phyloP scores from a whole-genome alignment of 2,888 invertebrate genomes.

The Augiades crinisus region DNA sequence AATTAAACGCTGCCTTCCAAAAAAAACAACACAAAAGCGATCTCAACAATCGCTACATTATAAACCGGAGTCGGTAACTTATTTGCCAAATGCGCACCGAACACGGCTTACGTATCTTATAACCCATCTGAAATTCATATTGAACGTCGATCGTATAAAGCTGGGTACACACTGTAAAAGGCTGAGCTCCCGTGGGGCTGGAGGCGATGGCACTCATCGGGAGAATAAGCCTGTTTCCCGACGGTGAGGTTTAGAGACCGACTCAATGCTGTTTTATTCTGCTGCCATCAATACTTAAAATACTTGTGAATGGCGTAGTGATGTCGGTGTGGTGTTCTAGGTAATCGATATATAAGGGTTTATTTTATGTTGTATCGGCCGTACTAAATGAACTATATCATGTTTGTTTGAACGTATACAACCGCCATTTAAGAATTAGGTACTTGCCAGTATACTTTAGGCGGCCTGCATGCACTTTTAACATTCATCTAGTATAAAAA shows the following conservation, averaged over 20 bases:
- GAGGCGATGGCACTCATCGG: constrained; percentile 73
- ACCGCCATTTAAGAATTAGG: too few species aligned
- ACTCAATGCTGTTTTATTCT: constrained; percentile 79
- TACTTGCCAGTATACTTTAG: too few species aligned
- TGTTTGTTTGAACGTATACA: too few species aligned
- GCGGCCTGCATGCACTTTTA: too few species aligned
- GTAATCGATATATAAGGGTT: constrained; percentile 28
- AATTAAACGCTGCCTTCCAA: not conserved
- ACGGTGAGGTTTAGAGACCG: constrained; percentile 74
- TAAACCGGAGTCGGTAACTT: constrained; percentile 49
- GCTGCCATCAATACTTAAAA: constrained; percentile 79
- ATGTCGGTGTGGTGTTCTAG: constrained; percentile 31
- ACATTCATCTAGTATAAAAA: too few species aligned
- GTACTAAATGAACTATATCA: too few species aligned
- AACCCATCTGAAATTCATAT: constrained; percentile 78
- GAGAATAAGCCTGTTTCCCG: constrained; percentile 80
- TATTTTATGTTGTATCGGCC: not conserved
- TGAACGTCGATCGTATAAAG: constrained; percentile 73
- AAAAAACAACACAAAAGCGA: not conserved
- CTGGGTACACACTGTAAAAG: constrained; percentile 72
- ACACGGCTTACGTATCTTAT: constrained; percentile 65
- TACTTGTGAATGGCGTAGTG: constrained; percentile 63
- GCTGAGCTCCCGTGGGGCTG: constrained; percentile 69
- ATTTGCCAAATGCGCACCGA: constrained; percentile 64
- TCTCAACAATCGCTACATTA: constrained; percentile 35